Conservation (phyloP, 1,140 invertebrate genomes). For the Mya arenaria region DNA sequence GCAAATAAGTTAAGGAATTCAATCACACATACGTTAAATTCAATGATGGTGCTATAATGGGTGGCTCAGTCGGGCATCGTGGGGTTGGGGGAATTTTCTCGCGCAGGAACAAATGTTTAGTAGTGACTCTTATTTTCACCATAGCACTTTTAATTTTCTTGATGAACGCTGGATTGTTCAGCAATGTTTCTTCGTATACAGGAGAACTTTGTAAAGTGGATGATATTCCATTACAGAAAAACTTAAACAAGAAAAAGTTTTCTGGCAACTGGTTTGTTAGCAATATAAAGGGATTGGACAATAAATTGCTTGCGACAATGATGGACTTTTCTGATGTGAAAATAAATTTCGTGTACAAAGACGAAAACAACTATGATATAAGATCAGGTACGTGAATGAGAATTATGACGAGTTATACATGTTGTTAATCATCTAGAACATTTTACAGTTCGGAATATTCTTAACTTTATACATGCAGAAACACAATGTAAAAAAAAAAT, state of each 20-base stretch:
- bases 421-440: too few species aligned
- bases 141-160: constrained; percentile 10
- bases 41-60: not conserved
- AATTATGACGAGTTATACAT: too few species aligned
- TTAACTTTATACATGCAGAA: too few species aligned
- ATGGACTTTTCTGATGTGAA: constrained; percentile 46
- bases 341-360: constrained; percentile 12
- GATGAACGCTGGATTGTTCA: constrained; percentile 25
- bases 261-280: constrained; percentile 36
- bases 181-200: not conserved
- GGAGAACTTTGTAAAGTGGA: constrained; percentile 43
- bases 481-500: too few species aligned
- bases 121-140: not conserved
- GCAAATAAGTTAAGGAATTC: too few species aligned
- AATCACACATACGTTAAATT: not conserved
- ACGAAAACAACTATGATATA: constrained; percentile 23
- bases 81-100: not conserved
- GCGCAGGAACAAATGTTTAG: constrained; percentile 50
- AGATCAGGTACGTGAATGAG: constrained; percentile 27
- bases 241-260: constrained; percentile 48
- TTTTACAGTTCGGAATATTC: too few species aligned
- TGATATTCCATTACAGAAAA: constrained; percentile 36
- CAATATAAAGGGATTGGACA: constrained; percentile 40
- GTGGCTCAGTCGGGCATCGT: too few species aligned
- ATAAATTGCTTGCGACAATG: not conserved